Evolutionary conservation across 2,113 vertebrate species (phyloP), one percentile per base, ranked within the genome.

Genomic region (Pogona vitticeps): DNA sequence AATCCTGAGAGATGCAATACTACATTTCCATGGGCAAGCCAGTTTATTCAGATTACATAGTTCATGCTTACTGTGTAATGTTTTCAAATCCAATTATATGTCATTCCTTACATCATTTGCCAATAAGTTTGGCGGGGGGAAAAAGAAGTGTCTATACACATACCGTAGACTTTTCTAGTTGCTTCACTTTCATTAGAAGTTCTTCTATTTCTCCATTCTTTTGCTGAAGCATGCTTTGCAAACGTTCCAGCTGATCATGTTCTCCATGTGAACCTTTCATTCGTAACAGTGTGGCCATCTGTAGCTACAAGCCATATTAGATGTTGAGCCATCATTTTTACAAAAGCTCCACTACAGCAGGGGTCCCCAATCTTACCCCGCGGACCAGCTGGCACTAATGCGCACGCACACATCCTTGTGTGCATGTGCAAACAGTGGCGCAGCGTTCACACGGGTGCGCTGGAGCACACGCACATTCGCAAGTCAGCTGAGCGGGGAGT

Each of bases 151-250:
- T 31, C 21, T 40, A 61, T 2, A 5, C 0, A 91, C 88, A 79
- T 94, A 98, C 98, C 97, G 97, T 97, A 91, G 96, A 94, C 94
- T 98, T 98, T 94, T 99, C 98, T 88, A 99, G 93, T 46, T 96
- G 96, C 70, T 96, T 97, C 80, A 98, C 95, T 96, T 99, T 98
- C 14, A 95, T 91, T 85, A 98, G 95, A 6, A 99, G 97, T 78
- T 96, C 96, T 90, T 99, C 97, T 89, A 99, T 97, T 93, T 99
- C 98, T 68, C 94, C 97, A 84, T 99, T 99, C 83, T 98, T 99
- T 89, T 99, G 98, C 0, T 95, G 97, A 26, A 99, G 89, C 97
- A 99, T 98, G 0, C 96, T 97, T 91, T 98, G 97, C 28, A 99
- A 96, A 10, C 98, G 97, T 90, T 99, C 98, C 90, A 99, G 92